Conservation (phyloP, 2,888 invertebrate genomes). For the Mythimna vitellina region DNA sequence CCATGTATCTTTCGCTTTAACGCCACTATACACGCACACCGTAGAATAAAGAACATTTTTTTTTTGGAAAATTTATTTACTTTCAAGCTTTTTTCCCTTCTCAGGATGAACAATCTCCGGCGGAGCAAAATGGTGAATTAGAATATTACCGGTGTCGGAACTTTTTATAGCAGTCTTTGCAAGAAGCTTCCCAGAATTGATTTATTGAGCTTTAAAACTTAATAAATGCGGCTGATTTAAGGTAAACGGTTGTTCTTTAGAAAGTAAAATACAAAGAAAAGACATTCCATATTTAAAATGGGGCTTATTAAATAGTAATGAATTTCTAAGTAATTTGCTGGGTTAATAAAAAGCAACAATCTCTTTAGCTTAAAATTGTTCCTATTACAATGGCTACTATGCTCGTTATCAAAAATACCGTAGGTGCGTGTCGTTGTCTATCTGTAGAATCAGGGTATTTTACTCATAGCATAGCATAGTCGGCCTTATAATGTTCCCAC, state of each 20-base stretch:
- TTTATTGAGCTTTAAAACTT: slow-evolving; percentile 31
- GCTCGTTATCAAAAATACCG: neutral
- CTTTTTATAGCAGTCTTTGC: slow-evolving; percentile 13
- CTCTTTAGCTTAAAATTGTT: neutral
- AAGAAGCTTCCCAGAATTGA: slow-evolving; percentile 19
- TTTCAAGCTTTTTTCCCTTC: neutral
- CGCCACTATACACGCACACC: slow-evolving; percentile 20
- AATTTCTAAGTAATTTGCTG: neutral
- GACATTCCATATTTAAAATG: neutral
- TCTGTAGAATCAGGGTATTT: neutral
- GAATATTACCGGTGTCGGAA: slow-evolving; percentile 32
- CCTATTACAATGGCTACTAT: neutral
- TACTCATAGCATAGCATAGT: too few species aligned
- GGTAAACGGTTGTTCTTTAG: slow-evolving; percentile 6
- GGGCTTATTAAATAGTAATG: neutral
- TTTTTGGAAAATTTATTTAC: slow-evolving; percentile 6
- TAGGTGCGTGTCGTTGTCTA: neutral
- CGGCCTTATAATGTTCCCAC: too few species aligned
- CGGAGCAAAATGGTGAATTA: slow-evolving; percentile 20
- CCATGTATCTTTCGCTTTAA: slow-evolving; percentile 39
- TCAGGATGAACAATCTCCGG: slow-evolving; percentile 5
- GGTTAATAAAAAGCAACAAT: neutral
- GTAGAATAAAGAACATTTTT: slow-evolving; percentile 13
- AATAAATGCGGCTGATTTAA: slow-evolving; percentile 8
- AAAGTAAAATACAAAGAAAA: neutral